phyloP scores from a whole-genome alignment of 2,113 vertebrate genomes.

The Papio anubis region DNA sequence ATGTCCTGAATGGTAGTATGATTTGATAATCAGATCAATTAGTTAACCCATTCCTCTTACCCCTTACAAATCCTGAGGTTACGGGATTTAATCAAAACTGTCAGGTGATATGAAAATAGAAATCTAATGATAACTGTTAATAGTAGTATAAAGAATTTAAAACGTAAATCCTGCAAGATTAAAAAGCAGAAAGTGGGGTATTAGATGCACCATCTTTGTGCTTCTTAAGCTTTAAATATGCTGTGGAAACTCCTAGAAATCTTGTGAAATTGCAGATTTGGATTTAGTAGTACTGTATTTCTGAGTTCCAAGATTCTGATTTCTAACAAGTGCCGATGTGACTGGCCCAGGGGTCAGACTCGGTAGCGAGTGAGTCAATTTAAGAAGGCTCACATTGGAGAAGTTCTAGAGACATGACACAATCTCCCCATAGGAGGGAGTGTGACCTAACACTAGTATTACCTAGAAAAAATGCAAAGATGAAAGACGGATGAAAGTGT shows the following conservation, averaged over 20 bases:
- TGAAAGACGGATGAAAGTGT: not conserved
- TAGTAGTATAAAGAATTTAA: not conserved
- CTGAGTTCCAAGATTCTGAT: not conserved
- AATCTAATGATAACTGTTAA: not conserved
- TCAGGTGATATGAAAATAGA: not conserved
- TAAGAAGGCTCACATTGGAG: not conserved
- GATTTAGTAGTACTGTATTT: not conserved
- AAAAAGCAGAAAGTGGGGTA: not conserved
- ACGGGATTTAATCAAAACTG: conserved; percentile 4
- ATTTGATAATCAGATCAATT: not conserved
- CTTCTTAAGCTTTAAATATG: not conserved
- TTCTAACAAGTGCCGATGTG: not conserved
- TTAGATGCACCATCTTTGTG: not conserved
- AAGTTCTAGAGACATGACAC: not conserved
- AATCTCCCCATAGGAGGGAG: not conserved
- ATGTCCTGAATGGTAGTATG: not conserved
- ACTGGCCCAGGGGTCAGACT: not conserved
- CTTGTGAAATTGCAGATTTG: not conserved
- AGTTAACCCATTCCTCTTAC: not conserved
- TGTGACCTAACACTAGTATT: not conserved
- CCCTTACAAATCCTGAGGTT: not conserved
- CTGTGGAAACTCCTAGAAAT: not conserved
- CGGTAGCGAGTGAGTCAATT: not conserved
- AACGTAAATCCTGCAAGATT: not conserved
- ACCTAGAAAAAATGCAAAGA: not conserved